Evolutionary conservation across 1,140 invertebrate species (phyloP).

Genomic region (Teleopsis dalmanni): DNA sequence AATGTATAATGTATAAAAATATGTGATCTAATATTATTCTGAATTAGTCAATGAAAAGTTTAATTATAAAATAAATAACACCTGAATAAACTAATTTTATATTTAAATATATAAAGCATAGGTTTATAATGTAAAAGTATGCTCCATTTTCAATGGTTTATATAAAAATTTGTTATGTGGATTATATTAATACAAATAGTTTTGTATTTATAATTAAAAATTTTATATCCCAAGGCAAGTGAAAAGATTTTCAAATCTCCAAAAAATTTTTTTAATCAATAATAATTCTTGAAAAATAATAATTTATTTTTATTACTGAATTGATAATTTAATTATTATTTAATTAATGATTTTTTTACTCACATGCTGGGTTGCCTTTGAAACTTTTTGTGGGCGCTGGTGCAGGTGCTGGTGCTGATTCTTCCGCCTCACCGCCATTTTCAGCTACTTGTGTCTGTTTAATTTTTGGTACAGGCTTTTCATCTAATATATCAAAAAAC

Average conservation of each 20-base stretch:
- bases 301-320: not conserved
- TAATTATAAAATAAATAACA: not conserved
- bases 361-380: constrained; percentile 34
- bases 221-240: not conserved
- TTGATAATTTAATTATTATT: not conserved
- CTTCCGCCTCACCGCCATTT: constrained; percentile 23
- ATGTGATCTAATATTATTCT: not conserved
- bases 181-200: not conserved
- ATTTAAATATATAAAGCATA: not conserved
- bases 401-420: constrained; percentile 16
- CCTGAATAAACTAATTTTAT: not conserved
- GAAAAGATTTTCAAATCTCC: not conserved
- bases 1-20: not conserved
- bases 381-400: constrained; percentile 28
- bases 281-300: not conserved
- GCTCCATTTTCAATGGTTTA: not conserved
- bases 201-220: not conserved
- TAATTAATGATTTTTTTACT: constrained; percentile 14
- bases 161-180: not conserved
- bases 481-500: constrained; percentile 3
- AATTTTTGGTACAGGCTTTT: constrained; percentile 11
- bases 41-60: not conserved
- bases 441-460: constrained; percentile 1
- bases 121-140: not conserved
- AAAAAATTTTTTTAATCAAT: not conserved